Percentiles rank a stretch among this genome's conserved stretches.
These are phyloP conservation scores for Cottus gobio DNA, from an alignment of 2,113 vertebrate genomes.

Conservation along the genomic window DNA sequence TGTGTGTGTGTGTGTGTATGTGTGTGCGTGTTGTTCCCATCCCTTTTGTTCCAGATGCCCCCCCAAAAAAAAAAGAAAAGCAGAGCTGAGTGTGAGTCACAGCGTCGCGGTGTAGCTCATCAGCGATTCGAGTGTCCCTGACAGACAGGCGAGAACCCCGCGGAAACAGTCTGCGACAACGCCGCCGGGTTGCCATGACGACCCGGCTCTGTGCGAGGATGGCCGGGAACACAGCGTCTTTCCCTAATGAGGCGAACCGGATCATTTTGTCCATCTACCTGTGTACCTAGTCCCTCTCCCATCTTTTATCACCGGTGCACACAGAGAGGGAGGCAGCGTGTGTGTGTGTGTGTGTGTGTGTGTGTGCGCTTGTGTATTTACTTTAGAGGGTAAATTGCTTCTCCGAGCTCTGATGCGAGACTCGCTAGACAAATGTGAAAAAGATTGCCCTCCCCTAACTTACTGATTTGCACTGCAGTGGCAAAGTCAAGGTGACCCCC, in stretches of 20 bases:
- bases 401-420: slow-evolving; percentile 68
- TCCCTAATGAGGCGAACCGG: slow-evolving; percentile 73
- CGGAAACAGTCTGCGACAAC: slow-evolving; percentile 64
- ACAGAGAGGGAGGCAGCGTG: background rate
- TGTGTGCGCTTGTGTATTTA: slow-evolving; percentile 55
- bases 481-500: slow-evolving; percentile 69
- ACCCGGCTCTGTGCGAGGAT: slow-evolving; percentile 40
- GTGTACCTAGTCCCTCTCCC: slow-evolving; percentile 48
- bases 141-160: slow-evolving; percentile 58
- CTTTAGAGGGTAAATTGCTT: slow-evolving; percentile 71
- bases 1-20: slow-evolving; percentile 5
- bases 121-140: slow-evolving; percentile 65
- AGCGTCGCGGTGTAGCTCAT: slow-evolving; percentile 62
- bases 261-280: slow-evolving; percentile 75
- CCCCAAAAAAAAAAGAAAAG: slow-evolving; percentile 16
- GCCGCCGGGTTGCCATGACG: slow-evolving; percentile 73
- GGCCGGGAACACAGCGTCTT: slow-evolving; percentile 58
- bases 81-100: slow-evolving; percentile 71
- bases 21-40: slow-evolving; percentile 5
- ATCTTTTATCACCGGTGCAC: slow-evolving; percentile 50
- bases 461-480: slow-evolving; percentile 49
- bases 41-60: slow-evolving; percentile 59
- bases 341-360: too few species aligned
- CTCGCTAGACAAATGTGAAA: slow-evolving; percentile 63
- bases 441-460: slow-evolving; percentile 60